These are phyloP conservation scores for Aphidius colemani DNA, from an alignment of 2,888 invertebrate species.

Conservation along the genomic window DNA sequence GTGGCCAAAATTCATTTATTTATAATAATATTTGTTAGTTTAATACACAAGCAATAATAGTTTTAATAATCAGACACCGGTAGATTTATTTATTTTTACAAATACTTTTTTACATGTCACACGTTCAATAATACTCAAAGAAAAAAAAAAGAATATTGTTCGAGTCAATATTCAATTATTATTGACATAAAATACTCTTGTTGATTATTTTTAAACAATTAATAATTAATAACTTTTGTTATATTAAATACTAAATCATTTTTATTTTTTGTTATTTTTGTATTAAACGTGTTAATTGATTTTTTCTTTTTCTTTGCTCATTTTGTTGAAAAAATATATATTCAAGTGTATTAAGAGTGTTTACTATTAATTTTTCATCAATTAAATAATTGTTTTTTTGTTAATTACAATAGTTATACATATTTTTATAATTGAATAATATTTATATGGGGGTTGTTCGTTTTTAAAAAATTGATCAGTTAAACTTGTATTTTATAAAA, in stretches of 20 bases:
- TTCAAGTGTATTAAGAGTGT: neutral
- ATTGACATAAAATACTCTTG: too few relatives aligned
- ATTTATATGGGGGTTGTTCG: neutral
- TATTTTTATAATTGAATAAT: too few relatives aligned
- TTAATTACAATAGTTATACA: too few relatives aligned
- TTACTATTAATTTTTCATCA: neutral
- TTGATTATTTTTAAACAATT: too few relatives aligned
- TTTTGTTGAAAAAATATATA: neutral
- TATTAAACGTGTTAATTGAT: too few relatives aligned
- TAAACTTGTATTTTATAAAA: neutral
- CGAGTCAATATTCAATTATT: too few relatives aligned
- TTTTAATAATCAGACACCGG: neutral
- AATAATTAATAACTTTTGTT: too few relatives aligned
- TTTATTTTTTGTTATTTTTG: too few relatives aligned
- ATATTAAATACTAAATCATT: too few relatives aligned
- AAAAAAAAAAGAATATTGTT: neutral
- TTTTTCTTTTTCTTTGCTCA: slow-evolving; percentile 1
- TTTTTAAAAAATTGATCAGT: slow-evolving; percentile 7
- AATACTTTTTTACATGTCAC: too few relatives aligned
- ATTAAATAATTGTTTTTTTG: too few relatives aligned
- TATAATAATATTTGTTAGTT: slow-evolving; percentile 26
- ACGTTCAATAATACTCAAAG: neutral
- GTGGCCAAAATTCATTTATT: slow-evolving; percentile 40
- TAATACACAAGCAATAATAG: slow-evolving; percentile 2
- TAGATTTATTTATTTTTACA: neutral